Evolutionary conservation across 53 echinoderm and acorn worm genomes (phyloP), one percentile per base, ranked within the genome.

Genomic region (Hippasteria phrygiana): DNA sequence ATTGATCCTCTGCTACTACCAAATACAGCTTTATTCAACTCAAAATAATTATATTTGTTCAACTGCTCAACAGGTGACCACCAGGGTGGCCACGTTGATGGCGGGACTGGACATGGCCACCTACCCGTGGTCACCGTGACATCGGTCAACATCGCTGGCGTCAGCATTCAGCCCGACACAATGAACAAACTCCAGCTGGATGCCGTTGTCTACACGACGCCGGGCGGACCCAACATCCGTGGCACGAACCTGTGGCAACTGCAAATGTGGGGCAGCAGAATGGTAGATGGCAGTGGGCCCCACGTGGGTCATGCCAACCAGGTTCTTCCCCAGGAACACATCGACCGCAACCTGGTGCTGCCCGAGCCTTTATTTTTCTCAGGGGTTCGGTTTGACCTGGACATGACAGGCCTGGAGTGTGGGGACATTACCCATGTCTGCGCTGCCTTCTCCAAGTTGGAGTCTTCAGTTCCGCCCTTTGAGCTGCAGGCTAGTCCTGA

Each of bases 211-310:
- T 51, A 93, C 47, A 48, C 82, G 22, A 31, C 71, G 10, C 39
- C 65, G 3, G 48, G 65, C 18, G 78, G 90, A 22, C 75, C 88
- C 11, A 71, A 47, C 43, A 86, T 94, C 32, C 16, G 66, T 9
- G 93, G 93, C 13, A 74, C 70, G 32, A 91, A 93, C 66, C 88
- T 93, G 14, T 93, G 93, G 93, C 34, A 53, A 42, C 35, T 93
- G 16, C 83, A 75, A 22, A 40, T 93, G 27, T 88, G 90, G 74
- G 88, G 75, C 34, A 93, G 93, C 48, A 40, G 29, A 2, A 83
- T 28, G 26, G 2, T 54, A 22, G 82, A 88, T 46, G 93, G 91
- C 29, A 29, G 62, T 14, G 93, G 93, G 2, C 73, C 64, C 4
- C 63, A 56, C 8, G 8, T 59, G 11, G 63, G 27, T 29, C 29